Conservation (phyloP, 2,113 vertebrate genomes). For the Varanus komodoensis region DNA sequence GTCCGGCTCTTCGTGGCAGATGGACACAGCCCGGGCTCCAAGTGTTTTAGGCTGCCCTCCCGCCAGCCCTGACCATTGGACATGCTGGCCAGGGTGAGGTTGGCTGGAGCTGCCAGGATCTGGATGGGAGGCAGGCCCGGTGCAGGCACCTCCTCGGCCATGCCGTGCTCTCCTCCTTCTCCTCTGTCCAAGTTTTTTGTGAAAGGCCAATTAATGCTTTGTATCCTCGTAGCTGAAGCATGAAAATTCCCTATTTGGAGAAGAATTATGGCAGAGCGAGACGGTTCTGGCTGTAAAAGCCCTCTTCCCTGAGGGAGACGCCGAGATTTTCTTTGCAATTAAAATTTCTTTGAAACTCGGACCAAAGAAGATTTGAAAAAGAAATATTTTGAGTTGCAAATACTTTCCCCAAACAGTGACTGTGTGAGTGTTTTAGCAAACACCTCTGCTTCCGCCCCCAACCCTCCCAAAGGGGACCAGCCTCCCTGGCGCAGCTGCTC, state of each 20-base stretch:
- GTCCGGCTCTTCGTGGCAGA: not conserved
- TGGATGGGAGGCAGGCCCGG: not conserved
- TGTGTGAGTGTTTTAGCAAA: constrained; percentile 67
- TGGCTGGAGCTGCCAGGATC: too few species aligned
- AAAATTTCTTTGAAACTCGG: constrained; percentile 83
- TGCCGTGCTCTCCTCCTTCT: not conserved
- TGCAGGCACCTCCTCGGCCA: too few species aligned
- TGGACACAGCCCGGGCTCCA: too few species aligned
- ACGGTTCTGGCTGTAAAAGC: constrained; percentile 68
- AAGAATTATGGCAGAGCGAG: constrained; percentile 73
- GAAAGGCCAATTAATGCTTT: constrained; percentile 64
- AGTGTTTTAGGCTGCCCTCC: too few species aligned
- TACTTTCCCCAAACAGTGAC: constrained; percentile 67
- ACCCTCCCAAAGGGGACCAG: constrained; percentile 19
- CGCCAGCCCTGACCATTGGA: too few species aligned
- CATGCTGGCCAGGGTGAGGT: too few species aligned
- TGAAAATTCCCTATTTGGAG: constrained; percentile 75
- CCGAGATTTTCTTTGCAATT: constrained; percentile 84
- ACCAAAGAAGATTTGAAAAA: constrained; percentile 77
- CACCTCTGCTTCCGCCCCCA: constrained; percentile 38
- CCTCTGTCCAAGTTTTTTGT: not conserved
- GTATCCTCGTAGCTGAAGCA: constrained; percentile 69
- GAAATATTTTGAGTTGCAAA: constrained; percentile 73
- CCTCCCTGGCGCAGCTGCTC: constrained; percentile 17
- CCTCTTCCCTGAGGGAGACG: constrained; percentile 75